Evolutionary conservation across 1,140 invertebrate species (phyloP), one percentile per base, ranked within the genome.

Genomic region (Eubasilissa regina): DNA sequence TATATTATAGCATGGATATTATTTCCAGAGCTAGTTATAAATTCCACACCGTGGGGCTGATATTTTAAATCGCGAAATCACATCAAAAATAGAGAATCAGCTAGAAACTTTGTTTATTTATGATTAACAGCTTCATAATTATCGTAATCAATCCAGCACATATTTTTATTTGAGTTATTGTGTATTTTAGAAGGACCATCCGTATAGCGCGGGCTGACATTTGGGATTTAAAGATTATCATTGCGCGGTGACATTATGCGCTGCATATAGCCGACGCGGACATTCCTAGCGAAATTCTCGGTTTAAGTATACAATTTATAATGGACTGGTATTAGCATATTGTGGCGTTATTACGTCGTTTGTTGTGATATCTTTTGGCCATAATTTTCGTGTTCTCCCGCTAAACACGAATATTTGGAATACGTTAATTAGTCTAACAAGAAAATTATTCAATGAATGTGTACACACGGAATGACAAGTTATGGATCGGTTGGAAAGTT

Each of bases 261-360:
- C 15, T 12, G 19, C 10, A 25, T 51, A 53, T 53, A 17, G 45
- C 66, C 10, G 17, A 35, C 25, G 4, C 4, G 4, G 15, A 51
- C 17, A 70, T 70, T 70, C 45, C 66, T 70, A 8, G 47, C 17
- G 15, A 48, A 70, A 70, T 70, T 70, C 66, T 70, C 45, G 44
- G 66, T 17, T 21, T 15, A 48, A 70, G 45, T 70, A 48, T 70
- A 70, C 48, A 70, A 70, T 70, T 70, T 70, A 70, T 70, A 70
- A 70, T 70, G 66, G 51, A 70, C 45, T 7, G 17, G 45, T 70
- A 70, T 70, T 51, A 51, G 45, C 66, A 70, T 70, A 51, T 70
- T 1, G 66, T 70, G 25, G 51, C 47, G 66, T 70, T 70, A 70
- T 53, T 51, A 70, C 51, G 66, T 51, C 66, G 66, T 70, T 48